Base-by-base conservation (phyloP, 30 jellyfish, hydroid and myxozoan species). In the Calvadosia cruxmelitensis region DNA sequence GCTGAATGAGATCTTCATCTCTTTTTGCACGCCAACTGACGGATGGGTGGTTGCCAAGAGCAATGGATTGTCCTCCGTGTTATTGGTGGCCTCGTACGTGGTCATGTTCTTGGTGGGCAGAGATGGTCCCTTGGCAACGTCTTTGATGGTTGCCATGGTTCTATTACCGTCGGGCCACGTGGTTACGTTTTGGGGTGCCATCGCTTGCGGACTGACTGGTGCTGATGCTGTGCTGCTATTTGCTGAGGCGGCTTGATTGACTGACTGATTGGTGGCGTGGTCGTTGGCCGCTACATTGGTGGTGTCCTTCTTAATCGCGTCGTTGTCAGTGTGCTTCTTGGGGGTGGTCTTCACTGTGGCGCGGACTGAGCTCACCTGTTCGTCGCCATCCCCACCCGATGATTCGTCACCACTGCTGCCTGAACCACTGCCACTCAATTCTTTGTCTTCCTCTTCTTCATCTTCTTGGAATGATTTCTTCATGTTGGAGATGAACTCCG, bases 401-500 rank as follows among this genome's bases (percentile, higher is more conserved):
- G 57, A 42, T 20, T 42, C 57, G 57, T 5, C 20, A 42, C 52
- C 74, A 25, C 81, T 87, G 53, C 82, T 62, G 12, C 94, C 94
- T 15, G 94, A 82, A 42, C 94, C 94, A 50, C 57, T 42, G 71
- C 92, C 29, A 68, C 92, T 29, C 66, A 79, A 15, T 66, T 31
- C 29, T 75, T 49, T 24, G 16, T 63, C 63, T 2, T 66, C 75
- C 24, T 66, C 75, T 28, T 31, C 30, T 3, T 33, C 75, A 34
- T 29, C 75, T 20, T 64, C 73, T 29, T 76, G 74, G 1, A 52
- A 74, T 13, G 53, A 79, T 2, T 53, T 77, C n/a, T 79, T 74
- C 92, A 79, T 79, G 1, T 80, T 52, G 1, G 92, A 79, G 48
- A 79, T 23, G 35, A 79, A 79, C 1, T 80, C 92, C n/a, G 92